Evolutionary conservation across 2,113 vertebrate genomes (phyloP).

Genomic region (Gila orcuttii): DNA sequence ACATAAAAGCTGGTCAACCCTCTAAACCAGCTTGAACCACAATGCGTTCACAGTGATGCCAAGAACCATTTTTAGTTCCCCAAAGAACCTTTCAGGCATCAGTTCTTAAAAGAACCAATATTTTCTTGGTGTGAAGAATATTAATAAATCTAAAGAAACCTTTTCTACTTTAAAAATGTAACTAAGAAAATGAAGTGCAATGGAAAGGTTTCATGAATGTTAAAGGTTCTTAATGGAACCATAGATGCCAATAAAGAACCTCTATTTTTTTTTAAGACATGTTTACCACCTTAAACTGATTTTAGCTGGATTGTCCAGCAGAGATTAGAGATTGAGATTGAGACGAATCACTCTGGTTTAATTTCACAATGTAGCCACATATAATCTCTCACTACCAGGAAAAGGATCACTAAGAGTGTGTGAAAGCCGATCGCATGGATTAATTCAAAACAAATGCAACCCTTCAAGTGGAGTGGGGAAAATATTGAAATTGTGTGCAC

Average conservation of each 20-base stretch:
- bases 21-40: too few species aligned
- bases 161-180: background rate
- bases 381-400: slow-evolving; percentile 41
- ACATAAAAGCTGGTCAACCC: background rate
- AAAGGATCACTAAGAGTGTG: background rate
- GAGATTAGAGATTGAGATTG: background rate
- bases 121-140: background rate
- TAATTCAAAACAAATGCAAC: slow-evolving; percentile 13
- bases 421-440: slow-evolving; percentile 13
- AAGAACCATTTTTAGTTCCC: too few species aligned
- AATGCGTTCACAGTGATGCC: too few species aligned
- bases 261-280: background rate
- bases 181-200: too few species aligned
- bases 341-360: slow-evolving; percentile 2
- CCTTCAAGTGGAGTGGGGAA: background rate
- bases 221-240: too few species aligned
- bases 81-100: too few species aligned
- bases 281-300: background rate
- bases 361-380: background rate
- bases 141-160: background rate
- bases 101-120: background rate
- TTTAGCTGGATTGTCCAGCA: background rate
- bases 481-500: background rate
- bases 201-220: too few species aligned
- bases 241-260: background rate